These are phyloP conservation scores for Parasteatoda tepidariorum DNA, from an alignment of 1,140 invertebrate genomes.

Conservation along the genomic window DNA sequence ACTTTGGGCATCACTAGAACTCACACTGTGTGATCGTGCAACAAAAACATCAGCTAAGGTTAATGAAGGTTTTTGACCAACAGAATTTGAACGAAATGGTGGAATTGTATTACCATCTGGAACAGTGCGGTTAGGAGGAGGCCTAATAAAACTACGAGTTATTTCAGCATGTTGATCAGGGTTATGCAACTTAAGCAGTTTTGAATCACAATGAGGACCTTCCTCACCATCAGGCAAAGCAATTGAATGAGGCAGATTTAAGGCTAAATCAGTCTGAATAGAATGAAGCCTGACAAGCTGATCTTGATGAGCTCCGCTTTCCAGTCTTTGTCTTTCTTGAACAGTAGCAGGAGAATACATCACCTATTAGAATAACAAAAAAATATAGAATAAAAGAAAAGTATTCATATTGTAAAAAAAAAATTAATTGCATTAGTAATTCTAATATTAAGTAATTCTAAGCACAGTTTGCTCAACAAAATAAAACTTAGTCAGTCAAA, in stretches of 20 bases:
- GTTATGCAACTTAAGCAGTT: slow-evolving; percentile 75
- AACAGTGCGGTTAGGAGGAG: slow-evolving; percentile 79
- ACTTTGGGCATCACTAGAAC: slow-evolving; percentile 40
- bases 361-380: slow-evolving; percentile 69
- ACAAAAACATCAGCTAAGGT: slow-evolving; percentile 58
- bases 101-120: slow-evolving; percentile 77
- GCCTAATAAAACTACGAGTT: slow-evolving; percentile 77
- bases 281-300: slow-evolving; percentile 74
- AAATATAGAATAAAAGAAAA: too few relatives aligned
- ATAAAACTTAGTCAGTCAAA: too few relatives aligned
- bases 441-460: too few relatives aligned
- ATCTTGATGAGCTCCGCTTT: slow-evolving; percentile 72
- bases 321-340: slow-evolving; percentile 73
- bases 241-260: slow-evolving; percentile 77
- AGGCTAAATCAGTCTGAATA: slow-evolving; percentile 74
- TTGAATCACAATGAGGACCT: slow-evolving; percentile 74
- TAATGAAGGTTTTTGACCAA: slow-evolving; percentile 65
- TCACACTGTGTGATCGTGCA: slow-evolving; percentile 62
- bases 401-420: background rate
- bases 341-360: slow-evolving; percentile 70
- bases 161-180: slow-evolving; percentile 77
- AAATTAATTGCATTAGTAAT: background rate
- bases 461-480: too few relatives aligned
- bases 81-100: slow-evolving; percentile 75
- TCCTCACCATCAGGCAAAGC: slow-evolving; percentile 79